Base-by-base conservation (phyloP, 2,888 invertebrate genomes). In the Scrobipalpa atriplicella region DNA sequence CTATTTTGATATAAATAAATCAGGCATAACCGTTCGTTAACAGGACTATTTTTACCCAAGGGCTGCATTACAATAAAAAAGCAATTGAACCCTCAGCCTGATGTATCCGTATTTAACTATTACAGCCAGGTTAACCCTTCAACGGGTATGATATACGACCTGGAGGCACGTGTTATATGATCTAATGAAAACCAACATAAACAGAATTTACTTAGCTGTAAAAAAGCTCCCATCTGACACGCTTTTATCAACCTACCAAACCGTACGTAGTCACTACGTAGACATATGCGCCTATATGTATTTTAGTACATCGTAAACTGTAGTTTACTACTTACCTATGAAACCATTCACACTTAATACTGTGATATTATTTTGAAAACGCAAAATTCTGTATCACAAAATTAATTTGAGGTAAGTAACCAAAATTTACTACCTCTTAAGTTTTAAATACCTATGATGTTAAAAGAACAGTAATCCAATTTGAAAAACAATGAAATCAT, bases 61-160 rank as follows among this genome's bases (percentile, higher is more conserved):
- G 78, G 81, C 77, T 73, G 72, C 72, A 74, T 75, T 80, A 83
- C 79, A 83, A 85, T 84, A 87, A 87, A 87, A 85, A 86, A 83
- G 73, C 75, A 80, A 85, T 85, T 74, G 78, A 82, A 82, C 82
- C 81, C 78, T 81, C 71, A 70, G 79, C 78, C 74, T 81, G 77
- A 83, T 83, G 86, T 85, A 85, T 84, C 86, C 84, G 84, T 84
- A 84, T 89, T 86, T 86, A 86, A 86, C 88, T 81, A 81, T 84
- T 78, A 77, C 77, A 72, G 72, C 78, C 77, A 76, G 73, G 78
- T 78, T 82, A 84, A 84, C 89, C 88, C 87, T 85, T 84, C 82
- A 72, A 67, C 76, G 71, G 64, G 2, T 73, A 80, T 86, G 84
- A 90, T 86, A 86, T 86, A 85, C 72, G 81, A 76, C 70, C 72